Conservation (phyloP, 2,113 vertebrate species). For the Bambusicola thoracicus region DNA sequence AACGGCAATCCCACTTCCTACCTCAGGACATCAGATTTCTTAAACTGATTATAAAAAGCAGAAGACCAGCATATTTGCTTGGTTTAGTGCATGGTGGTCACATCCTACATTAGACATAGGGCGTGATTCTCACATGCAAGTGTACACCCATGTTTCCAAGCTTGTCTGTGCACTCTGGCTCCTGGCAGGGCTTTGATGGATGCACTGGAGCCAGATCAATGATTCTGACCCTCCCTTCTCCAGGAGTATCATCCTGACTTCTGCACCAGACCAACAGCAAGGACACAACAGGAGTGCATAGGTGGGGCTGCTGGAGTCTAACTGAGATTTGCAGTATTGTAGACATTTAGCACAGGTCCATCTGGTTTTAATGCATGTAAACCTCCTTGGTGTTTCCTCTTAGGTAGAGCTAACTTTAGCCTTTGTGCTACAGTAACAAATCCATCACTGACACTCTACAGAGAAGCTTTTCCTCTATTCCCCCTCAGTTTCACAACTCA, state of each 20-base stretch:
- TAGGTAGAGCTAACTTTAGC: not conserved
- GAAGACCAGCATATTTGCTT: not conserved
- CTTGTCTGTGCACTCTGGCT: not conserved
- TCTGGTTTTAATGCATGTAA: not conserved
- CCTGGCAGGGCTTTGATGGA: not conserved
- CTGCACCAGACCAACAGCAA: not conserved
- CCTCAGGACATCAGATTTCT: not conserved
- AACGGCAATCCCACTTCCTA: accelerated
- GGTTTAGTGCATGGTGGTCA: not conserved
- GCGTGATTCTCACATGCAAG: not conserved
- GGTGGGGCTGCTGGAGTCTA: not conserved
- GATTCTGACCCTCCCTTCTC: not conserved
- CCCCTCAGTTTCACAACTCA: not conserved
- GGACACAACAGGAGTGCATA: not conserved
- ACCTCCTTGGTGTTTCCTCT: not conserved
- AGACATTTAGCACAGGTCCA: not conserved
- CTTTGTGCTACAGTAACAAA: not conserved
- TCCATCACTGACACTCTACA: not conserved
- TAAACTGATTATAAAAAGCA: not conserved
- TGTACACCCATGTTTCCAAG: accelerated
- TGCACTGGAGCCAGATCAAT: not conserved
- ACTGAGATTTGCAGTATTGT: accelerated
- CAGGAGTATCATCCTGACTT: not conserved
- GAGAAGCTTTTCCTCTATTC: not conserved
- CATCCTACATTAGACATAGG: not conserved